Base-by-base conservation (phyloP, 2,888 invertebrate species). In the Agrypnus murinus region DNA sequence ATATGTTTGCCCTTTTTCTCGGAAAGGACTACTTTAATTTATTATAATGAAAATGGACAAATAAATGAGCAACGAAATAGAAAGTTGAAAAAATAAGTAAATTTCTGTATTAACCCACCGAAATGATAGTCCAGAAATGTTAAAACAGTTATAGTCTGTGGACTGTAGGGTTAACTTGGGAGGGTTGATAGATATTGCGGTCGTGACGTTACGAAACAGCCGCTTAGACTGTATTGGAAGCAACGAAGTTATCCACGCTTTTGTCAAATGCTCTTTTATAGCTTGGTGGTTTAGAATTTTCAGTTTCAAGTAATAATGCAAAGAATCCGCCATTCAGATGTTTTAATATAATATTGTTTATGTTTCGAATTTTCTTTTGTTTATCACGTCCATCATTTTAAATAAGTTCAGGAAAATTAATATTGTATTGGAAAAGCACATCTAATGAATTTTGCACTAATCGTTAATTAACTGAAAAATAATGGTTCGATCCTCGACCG, bases 201-300 rank as follows among this genome's bases (percentile, higher is more conserved):
- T 15, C 43, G 43, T 43, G 43, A 43, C 43, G 43, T 15, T 43
- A 43, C 43, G 14, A 43, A 43, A 43, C 43, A 43, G 15, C 14
- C 43, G 43, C 43, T 43, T 43, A 43, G 43, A 43, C 43, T 43
- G 15, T 43, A 43, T 43, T 43, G 43, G 43, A 43, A 43, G 43
- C 43, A 43, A 43, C 12, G 43, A 43, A 43, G 43, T 15, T 43
- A 43, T 43, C 43, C 15, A 9, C 8, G 43, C 43, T 43, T 15
- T 15, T 43, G 43, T 43, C 43, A 43, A 43, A 43, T 15, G 43
- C 43, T 7, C 15, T 43, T 43, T 43, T 43, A 43, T 43, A 15
- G 43, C 14, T 15, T 43, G 43, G 15, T 43, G 43, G 43, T 43
- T 15, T 43, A 8, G 14, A 43, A 40, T 43, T n/a, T 8, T 15